Percentiles rank a stretch among this genome's conserved stretches.
These are phyloP conservation scores for Hemicrepidius hirtus DNA, from an alignment of 2,888 invertebrate species.

Conservation along the genomic window DNA sequence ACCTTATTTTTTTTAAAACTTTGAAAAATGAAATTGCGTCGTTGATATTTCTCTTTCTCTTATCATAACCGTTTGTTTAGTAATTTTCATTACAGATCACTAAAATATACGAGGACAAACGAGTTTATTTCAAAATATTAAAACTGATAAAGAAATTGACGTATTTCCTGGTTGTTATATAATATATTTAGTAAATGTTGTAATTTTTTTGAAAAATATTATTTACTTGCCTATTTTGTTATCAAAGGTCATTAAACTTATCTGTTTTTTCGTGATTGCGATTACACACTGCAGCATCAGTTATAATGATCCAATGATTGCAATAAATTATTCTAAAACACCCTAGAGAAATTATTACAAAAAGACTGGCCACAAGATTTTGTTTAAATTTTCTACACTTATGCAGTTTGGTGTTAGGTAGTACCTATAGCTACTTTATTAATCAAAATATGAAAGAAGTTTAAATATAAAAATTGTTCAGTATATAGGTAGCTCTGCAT, in stretches of 20 bases:
- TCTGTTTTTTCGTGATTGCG: not conserved
- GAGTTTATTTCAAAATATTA: slow-evolving; percentile 27
- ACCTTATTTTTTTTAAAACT: no score
- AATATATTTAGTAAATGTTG: slow-evolving; percentile 28
- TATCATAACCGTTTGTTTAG: not conserved
- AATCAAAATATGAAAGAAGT: no score
- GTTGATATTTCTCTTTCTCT: not conserved
- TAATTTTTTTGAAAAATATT: slow-evolving; percentile 1
- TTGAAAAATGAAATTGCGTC: not conserved
- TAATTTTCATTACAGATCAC: slow-evolving; percentile 9
- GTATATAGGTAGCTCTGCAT: no score
- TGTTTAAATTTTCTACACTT: no score
- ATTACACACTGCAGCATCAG: not conserved
- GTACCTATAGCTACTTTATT: no score
- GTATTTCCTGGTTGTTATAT: slow-evolving; percentile 41
- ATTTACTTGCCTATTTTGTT: slow-evolving; percentile 14
- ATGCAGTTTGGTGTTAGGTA: no score
- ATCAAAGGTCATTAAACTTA: slow-evolving; percentile 37
- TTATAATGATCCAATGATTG: no score
- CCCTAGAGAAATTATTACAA: no score
- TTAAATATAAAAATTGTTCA: no score
- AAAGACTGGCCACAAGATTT: no score
- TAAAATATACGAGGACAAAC: slow-evolving; percentile 32
- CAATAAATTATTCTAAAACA: no score
- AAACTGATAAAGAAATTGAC: slow-evolving; percentile 31